Evolutionary conservation across 2,888 invertebrate genomes (phyloP), one percentile per base, ranked within the genome.

Genomic region (Uloborus plumipes): DNA sequence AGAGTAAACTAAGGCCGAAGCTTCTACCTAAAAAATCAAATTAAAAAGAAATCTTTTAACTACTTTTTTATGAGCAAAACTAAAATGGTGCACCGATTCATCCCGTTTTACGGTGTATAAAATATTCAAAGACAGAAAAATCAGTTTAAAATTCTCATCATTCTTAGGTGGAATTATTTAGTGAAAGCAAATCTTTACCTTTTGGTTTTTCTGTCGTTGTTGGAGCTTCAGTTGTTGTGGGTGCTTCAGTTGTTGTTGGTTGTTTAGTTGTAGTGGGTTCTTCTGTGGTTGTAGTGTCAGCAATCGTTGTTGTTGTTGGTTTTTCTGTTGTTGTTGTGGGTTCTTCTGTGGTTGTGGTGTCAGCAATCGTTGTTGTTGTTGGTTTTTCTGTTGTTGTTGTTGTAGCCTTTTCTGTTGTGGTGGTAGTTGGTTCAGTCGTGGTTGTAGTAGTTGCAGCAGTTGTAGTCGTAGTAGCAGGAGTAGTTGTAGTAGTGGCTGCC

Each of bases 181-280:
- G 26, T 26, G 26, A 26, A 26, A 26, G 26, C 26, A 26, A 26
- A 26, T 26, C 26, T 26, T 26, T 62, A 13, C 47, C 49, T 7
- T 47, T 39, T 47, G 64, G n/a, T 18, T 39, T 49, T 47, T 1
- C 18, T 47, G 64, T 47, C 9, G 62, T 62, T 31, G 62, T 61
- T 11, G 61, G 61, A 20, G 61, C 61, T 22, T 22, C 26, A 15
- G 61, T 61, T 61, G 61, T 62, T 16, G 64, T 64, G 2, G 64
- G 47, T 4, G 64, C 47, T 2, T n/a, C 11, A 18, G 64, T 62
- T 62, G 62, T 62, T 2, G 62, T 31, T 31, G 62, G 31, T 18
- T 16, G 16, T 15, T 14, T 0, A 31, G 62, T 62, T 31, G 62
- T 62, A 2, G 62, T 26, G 9, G 31, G 16, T 62, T 62, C 31